A percentile compares a stretch with the other conserved stretches of the same genome.
Evolutionary conservation across 2,797 vertebrate species (phyloP).

Genomic region (Fringilla coelebs): DNA sequence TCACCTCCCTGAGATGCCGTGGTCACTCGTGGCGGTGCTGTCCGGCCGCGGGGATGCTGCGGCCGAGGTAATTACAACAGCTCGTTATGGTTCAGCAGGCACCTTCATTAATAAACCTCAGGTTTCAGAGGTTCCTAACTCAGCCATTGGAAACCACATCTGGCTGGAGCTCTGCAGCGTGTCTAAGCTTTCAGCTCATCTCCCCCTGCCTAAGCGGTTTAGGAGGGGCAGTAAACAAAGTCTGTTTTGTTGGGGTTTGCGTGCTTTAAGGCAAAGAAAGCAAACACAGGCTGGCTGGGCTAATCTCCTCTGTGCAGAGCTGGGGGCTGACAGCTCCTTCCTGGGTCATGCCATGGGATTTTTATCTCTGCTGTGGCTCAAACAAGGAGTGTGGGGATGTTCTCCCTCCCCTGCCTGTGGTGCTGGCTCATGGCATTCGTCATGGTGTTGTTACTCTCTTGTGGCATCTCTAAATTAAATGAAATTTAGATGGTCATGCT

Average conservation of each 20-base stretch:
- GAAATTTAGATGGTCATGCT: fast-evolving
- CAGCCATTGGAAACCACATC: slow-evolving; percentile 17
- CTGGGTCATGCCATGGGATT: neutral
- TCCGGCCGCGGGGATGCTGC: no score
- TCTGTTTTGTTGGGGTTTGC: slow-evolving; percentile 39
- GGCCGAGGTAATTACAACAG: slow-evolving; percentile 24
- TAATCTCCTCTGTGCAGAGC: neutral
- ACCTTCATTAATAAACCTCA: slow-evolving; percentile 51
- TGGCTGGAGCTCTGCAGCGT: slow-evolving; percentile 22
- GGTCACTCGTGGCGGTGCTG: neutral
- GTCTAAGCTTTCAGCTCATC: slow-evolving; percentile 30
- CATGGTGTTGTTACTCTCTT: neutral
- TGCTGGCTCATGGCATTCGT: neutral
- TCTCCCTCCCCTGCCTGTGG: fast-evolving
- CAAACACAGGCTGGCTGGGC: neutral
- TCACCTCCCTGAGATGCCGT: neutral
- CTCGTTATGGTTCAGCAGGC: slow-evolving; percentile 32
- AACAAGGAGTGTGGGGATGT: fast-evolving
- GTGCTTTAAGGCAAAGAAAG: slow-evolving; percentile 44
- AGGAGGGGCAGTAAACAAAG: slow-evolving; percentile 40
- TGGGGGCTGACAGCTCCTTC: slow-evolving; percentile 8
- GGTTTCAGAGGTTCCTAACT: slow-evolving; percentile 47
- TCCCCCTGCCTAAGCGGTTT: slow-evolving; percentile 22
- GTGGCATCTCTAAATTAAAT: neutral
- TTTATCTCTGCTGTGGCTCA: neutral